Conservation (phyloP, 2,797 vertebrate species). For the Aythya fuligula region DNA sequence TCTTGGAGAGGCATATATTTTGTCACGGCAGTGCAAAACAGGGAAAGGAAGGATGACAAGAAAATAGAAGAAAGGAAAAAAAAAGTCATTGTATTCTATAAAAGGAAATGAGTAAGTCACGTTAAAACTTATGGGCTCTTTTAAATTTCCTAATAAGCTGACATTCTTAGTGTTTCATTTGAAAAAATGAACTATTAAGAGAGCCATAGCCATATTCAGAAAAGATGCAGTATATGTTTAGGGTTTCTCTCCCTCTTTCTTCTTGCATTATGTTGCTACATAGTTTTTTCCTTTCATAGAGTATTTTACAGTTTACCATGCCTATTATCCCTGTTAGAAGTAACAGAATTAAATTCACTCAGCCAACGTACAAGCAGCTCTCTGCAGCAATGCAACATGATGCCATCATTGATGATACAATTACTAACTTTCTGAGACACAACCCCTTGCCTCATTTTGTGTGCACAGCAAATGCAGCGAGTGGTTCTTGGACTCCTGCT, state of each 20-base stretch:
- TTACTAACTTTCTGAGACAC: neutral
- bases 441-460: neutral
- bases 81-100: neutral
- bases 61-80: neutral
- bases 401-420: neutral
- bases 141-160: constrained; percentile 36
- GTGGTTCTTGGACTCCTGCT: neutral
- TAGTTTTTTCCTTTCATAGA: neutral
- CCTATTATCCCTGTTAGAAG: neutral
- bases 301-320: neutral
- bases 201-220: neutral
- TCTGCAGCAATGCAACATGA: neutral
- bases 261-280: neutral
- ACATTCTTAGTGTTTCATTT: neutral
- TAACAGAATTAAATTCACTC: neutral
- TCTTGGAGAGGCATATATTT: constrained; percentile 27
- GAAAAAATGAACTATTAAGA: neutral
- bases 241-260: neutral
- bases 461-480: neutral
- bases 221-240: neutral
- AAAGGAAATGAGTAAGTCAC: neutral
- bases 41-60: neutral
- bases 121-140: constrained; percentile 1
- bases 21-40: constrained; percentile 7
- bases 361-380: neutral